These are phyloP conservation scores for Psephotus haematonotus DNA, from an alignment of 2,113 vertebrate genomes.

Conservation along the genomic window DNA sequence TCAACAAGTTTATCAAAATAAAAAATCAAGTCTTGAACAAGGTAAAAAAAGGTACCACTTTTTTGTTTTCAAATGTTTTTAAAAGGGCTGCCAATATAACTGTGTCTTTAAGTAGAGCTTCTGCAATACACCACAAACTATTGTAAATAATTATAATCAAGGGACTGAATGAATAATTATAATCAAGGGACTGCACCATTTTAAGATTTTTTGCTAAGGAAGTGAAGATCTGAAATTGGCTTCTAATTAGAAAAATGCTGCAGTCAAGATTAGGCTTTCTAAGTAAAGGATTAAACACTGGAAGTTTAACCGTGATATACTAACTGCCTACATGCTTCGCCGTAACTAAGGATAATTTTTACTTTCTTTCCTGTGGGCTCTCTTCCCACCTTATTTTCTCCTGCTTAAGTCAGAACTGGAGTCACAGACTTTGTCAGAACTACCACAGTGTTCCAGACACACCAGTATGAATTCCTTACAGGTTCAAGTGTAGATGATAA, in stretches of 20 bases:
- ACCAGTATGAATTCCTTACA: background rate
- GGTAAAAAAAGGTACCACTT: background rate
- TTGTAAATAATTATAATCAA: background rate
- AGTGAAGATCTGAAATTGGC: background rate
- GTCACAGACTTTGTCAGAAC: background rate
- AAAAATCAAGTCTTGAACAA: background rate
- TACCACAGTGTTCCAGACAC: background rate
- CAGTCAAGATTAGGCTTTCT: background rate
- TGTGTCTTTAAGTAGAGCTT: background rate
- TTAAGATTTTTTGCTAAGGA: background rate
- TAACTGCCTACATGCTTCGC: background rate
- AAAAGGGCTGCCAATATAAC: background rate
- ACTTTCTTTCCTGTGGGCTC: background rate
- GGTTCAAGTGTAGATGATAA: background rate
- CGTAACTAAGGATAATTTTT: background rate
- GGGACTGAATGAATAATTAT: background rate
- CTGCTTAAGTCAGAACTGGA: background rate
- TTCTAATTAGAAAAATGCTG: background rate
- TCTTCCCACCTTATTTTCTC: background rate
- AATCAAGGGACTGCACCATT: background rate
- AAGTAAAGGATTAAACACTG: background rate
- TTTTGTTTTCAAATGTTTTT: background rate
- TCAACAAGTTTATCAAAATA: background rate
- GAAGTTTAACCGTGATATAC: background rate
- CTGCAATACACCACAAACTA: background rate